Base-by-base conservation (phyloP, 1,140 invertebrate genomes). In the Drosophila rhopaloa region DNA sequence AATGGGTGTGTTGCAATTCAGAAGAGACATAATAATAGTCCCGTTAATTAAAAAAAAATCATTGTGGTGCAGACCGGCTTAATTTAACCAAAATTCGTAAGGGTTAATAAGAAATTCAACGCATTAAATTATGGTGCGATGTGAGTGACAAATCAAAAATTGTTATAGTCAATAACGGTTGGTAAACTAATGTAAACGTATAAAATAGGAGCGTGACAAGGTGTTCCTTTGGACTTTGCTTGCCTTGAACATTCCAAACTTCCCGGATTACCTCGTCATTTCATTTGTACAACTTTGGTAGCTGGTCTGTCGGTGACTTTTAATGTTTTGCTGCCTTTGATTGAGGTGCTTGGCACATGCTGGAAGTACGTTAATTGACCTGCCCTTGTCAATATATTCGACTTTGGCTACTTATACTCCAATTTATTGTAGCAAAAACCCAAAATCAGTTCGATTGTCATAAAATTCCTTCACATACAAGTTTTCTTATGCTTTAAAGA, bases 1-100 rank as follows among this genome's bases (percentile, higher is more conserved):
- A 77, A 81, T 67, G 65, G 72, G 72, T 76, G 66, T 83, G 71
- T 46, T 79, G 81, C 76, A 65, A 55, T 79, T 67, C 14, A 65
- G 11, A 67, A 83, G 63, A 70, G 40, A 60, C 32, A n/a, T 35
- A 79, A 55, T 58, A 78, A 57, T 84, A 65, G 48, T 47, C 48
- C 48, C 78, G 71, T 59, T 63, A 59, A 80, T 67, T 80, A 47
- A 80, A 76, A 76, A 76, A 80, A 84, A 66, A 32, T 59, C 56
- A 40, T 61, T 57, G 40, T 70, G 46, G 43, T 51, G 70, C 29
- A 35, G 50, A 27, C 16, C 29, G 32, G 14, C 59, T 53, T 65
- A 63, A 58, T 65, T 65, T 66, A 53, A 66, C 46, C 19, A 9
- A 8, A 53, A 24, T 41, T 43, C 4, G 51, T 63, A n/a, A 40